Evolutionary conservation across 2,797 vertebrate species (phyloP), one percentile per base, ranked within the genome.

Genomic region (Danio tinwini): DNA sequence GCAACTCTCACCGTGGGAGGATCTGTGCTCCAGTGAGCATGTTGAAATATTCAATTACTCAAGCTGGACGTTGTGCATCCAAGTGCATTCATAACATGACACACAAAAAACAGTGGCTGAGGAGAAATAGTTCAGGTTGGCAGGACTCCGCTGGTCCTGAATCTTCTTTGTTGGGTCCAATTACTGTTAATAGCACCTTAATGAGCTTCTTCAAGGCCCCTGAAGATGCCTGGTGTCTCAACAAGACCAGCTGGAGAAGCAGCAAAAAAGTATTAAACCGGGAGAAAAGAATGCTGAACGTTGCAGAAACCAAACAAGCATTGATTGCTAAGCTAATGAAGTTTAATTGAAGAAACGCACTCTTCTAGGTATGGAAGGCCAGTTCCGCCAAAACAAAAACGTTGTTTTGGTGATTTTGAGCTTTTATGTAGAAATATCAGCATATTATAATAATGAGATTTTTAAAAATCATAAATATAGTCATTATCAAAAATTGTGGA

Each of bases 131-230:
- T 14, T 13, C 14, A 37, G 44, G 17, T 73, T 69, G 11, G 55
- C 55, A 58, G 49, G 55, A 42, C 58, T 45, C 52, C 8, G 12
- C 37, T 14, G 11, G 63, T 58, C 55, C 83, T 82, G 78, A 84
- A 79, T 85, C 83, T 87, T 76, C 63, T 78, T 85, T 62, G n/a
- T 74, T 87, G 63, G 79, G 59, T 19, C 63, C 83, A 86, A 83
- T 88, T 86, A 89, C 59, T 77, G 83, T 84, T 85, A 84, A 88
- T 77, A 70, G 72, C 67, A 68, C 72, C 40, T 59, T 88, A 83
- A 87, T 79, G 56, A 87, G 49, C 42, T 17, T 40, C 65, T 55
- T 58, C 7, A 17, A 68, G 40, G n/a, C 29, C 55, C 76, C 56
- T 13, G 45, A 44, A 55, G 74, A 82, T 2, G 67, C 65, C 39